phyloP scores from a whole-genome alignment of 2,797 vertebrate genomes.

The Streptopelia turtur region DNA sequence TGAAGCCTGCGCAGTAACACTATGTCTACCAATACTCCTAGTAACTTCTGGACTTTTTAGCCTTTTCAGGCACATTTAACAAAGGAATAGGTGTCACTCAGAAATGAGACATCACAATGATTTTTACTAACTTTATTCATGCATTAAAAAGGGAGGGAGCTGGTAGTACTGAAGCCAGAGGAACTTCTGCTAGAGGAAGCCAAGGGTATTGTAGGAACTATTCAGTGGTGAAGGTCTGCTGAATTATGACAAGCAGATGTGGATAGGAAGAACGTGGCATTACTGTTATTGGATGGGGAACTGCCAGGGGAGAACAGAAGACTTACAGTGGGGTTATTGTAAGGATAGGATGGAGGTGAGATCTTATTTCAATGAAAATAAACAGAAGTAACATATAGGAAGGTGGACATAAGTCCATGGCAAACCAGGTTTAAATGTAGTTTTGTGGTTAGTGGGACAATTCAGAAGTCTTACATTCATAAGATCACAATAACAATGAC shows the following conservation, averaged over 20 bases:
- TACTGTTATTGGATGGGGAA: background rate
- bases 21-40: background rate
- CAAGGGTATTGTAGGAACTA: background rate
- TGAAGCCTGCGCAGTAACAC: background rate
- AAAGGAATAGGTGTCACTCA: background rate
- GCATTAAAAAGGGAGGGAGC: background rate
- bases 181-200: background rate
- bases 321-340: background rate
- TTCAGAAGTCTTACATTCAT: background rate
- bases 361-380: background rate
- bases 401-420: background rate
- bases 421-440: background rate
- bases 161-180: background rate
- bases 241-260: background rate
- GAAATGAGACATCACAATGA: background rate
- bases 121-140: background rate
- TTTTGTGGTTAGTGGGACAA: background rate
- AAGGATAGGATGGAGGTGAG: background rate
- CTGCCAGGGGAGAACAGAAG: background rate
- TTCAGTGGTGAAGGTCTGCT: background rate
- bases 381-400: background rate
- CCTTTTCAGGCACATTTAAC: background rate
- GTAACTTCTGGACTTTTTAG: background rate
- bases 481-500: fast-evolving
- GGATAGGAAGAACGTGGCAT: background rate